These are phyloP conservation scores for Teleogryllus oceanicus DNA, from an alignment of 2,888 invertebrate species.

Conservation along the genomic window DNA sequence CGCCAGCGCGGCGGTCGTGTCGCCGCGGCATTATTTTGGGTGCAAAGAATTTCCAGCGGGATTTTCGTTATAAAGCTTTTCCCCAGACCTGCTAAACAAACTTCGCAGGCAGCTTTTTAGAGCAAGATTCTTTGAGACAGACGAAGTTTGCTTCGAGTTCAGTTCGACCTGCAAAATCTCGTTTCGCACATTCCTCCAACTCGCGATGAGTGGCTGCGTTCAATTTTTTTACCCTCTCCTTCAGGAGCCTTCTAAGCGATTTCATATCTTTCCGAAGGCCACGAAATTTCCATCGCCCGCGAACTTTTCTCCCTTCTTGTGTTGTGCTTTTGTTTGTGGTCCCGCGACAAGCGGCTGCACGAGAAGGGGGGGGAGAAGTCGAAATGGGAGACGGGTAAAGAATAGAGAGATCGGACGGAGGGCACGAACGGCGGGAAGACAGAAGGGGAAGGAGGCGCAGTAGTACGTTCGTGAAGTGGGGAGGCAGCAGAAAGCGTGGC, in stretches of 20 bases:
- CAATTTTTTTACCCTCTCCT: neutral
- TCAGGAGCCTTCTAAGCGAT: neutral
- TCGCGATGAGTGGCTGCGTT: constrained; percentile 12
- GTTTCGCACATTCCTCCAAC: constrained; percentile 10
- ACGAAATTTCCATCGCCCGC: neutral
- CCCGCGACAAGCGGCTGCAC: neutral
- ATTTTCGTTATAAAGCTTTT: constrained; percentile 18
- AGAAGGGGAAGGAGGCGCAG: neutral
- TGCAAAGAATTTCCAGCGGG: neutral
- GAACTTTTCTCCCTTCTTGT: neutral
- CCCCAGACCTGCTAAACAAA: constrained; percentile 18
- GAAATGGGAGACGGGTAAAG: neutral
- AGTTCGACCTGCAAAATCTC: constrained; percentile 18
- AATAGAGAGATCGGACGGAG: neutral
- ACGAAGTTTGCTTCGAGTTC: constrained; percentile 1
- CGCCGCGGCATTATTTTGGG: neutral
- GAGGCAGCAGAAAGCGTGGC: too few species aligned
- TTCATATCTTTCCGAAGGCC: neutral
- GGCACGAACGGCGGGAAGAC: neutral
- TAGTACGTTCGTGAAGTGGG: neutral
- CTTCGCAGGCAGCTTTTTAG: neutral
- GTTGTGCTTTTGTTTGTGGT: neutral
- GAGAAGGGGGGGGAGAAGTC: neutral
- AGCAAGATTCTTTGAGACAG: constrained; percentile 6
- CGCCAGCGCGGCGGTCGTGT: too few species aligned